A percentile compares a stretch with the other conserved stretches of the same genome.
Conservation (phyloP, 2,888 invertebrate genomes). For the Horisme vitalbata region DNA sequence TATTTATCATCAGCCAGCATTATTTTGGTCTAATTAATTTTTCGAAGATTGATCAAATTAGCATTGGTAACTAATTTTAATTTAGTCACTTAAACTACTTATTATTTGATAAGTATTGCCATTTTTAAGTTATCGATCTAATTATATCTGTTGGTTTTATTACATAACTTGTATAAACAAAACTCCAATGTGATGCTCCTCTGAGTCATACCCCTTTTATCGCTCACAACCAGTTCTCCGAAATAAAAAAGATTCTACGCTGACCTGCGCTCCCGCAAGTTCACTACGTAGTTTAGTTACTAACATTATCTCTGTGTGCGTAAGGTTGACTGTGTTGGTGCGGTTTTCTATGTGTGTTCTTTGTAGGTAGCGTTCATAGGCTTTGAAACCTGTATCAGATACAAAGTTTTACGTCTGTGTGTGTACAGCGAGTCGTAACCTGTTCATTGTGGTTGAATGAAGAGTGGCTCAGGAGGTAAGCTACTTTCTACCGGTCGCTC, state of each 20-base stretch:
- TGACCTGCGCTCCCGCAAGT: conserved; percentile 70
- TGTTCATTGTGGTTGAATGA: conserved; percentile 76
- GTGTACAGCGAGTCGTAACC: conserved; percentile 69
- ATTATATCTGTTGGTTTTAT: conserved; percentile 8
- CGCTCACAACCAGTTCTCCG: conserved; percentile 67
- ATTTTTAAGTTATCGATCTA: neutral
- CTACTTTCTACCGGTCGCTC: conserved; percentile 75
- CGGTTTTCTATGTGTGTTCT: conserved; percentile 12
- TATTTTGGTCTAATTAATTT: no score
- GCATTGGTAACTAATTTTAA: no score
- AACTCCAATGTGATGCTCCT: conserved; percentile 35
- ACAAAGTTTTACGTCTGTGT: conserved; percentile 44
- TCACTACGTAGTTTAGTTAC: conserved; percentile 30
- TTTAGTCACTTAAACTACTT: no score
- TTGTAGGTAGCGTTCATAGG: conserved; percentile 25
- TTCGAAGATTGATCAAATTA: no score
- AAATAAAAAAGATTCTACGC: conserved; percentile 63
- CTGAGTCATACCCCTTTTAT: conserved; percentile 74
- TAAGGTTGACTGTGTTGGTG: conserved; percentile 38
- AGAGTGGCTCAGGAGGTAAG: conserved; percentile 77
- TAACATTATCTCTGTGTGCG: conserved; percentile 43
- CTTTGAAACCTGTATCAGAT: conserved; percentile 37
- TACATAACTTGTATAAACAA: conserved; percentile 33
- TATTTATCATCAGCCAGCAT: no score
- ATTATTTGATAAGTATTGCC: no score